These are phyloP conservation scores for Clitarchus hookeri DNA, from an alignment of 2,888 invertebrate genomes.

Conservation along the genomic window DNA sequence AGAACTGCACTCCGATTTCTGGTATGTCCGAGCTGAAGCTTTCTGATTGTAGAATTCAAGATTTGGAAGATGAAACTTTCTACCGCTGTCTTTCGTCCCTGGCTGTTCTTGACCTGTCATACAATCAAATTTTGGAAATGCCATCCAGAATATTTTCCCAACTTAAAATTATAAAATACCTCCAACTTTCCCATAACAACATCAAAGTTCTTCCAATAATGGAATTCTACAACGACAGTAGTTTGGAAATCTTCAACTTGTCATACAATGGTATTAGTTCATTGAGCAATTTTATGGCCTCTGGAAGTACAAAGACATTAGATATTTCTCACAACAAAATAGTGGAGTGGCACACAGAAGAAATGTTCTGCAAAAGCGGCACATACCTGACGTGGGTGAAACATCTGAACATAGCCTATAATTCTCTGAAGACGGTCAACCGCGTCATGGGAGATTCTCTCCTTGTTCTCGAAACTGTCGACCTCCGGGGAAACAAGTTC, in stretches of 20 bases:
- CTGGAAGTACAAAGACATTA: background rate
- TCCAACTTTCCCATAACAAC: background rate
- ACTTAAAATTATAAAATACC: background rate
- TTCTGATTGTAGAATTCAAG: background rate
- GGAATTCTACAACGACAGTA: background rate
- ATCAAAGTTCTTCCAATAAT: background rate
- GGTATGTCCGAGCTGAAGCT: background rate
- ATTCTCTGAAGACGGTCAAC: conserved; percentile 22
- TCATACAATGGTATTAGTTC: conserved; percentile 30
- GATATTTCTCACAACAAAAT: conserved; percentile 21
- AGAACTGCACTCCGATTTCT: background rate
- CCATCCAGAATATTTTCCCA: conserved; percentile 19
- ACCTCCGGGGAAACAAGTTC: conserved; percentile 35
- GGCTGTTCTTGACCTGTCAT: conserved; percentile 14
- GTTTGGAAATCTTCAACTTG: conserved; percentile 27
- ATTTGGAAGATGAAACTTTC: conserved; percentile 3
- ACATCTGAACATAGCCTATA: conserved; percentile 31
- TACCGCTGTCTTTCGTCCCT: background rate
- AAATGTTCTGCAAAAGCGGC: background rate
- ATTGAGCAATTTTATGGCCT: background rate
- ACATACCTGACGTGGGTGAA: conserved; percentile 28
- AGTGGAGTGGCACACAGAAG: background rate
- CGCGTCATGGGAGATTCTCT: conserved; percentile 16
- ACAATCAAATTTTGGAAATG: background rate
- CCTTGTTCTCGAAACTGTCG: conserved; percentile 17